Conservation (phyloP, 2,113 vertebrate genomes). For the Speoplatyrhinus poulsoni region DNA sequence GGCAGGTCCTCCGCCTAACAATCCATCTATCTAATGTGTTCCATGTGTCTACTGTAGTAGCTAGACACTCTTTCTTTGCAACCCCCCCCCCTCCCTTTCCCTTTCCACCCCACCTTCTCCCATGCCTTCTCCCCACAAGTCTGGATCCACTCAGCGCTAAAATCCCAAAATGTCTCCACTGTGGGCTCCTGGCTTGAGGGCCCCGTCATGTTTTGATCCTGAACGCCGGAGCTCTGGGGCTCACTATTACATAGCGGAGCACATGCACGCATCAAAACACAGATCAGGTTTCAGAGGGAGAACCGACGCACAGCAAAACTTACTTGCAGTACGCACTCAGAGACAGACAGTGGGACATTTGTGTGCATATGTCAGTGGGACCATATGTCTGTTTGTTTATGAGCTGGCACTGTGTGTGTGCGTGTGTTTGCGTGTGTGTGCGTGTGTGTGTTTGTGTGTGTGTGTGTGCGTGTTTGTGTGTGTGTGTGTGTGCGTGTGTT, state of each 20-base stretch:
- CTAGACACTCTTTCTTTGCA: constrained; percentile 60
- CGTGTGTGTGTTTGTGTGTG: not conserved
- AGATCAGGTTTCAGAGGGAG: too few species aligned
- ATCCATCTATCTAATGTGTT: constrained; percentile 72
- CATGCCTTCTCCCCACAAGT: constrained; percentile 19
- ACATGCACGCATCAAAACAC: constrained; percentile 23
- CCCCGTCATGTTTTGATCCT: constrained; percentile 28
- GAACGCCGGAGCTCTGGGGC: constrained; percentile 32
- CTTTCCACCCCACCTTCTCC: constrained; percentile 40
- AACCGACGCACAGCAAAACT: too few species aligned
- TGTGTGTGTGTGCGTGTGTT: too few species aligned
- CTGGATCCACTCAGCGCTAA: constrained; percentile 75
- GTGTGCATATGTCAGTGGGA: not conserved
- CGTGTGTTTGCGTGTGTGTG: too few species aligned
- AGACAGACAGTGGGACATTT: not conserved
- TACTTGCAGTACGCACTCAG: not conserved
- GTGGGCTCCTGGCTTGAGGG: constrained; percentile 56
- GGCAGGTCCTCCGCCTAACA: constrained; percentile 51
- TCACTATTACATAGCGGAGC: constrained; percentile 21
- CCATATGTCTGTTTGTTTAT: not conserved
- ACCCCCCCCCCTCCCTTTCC: constrained; percentile 14
- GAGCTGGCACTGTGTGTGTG: not conserved
- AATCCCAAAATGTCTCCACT: constrained; percentile 56
- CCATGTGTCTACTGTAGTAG: constrained; percentile 66
- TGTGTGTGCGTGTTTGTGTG: not conserved